Evolutionary conservation across 2,797 vertebrate genomes (phyloP), one percentile per base, ranked within the genome.

Genomic region (Pangasius sanitwongsei): DNA sequence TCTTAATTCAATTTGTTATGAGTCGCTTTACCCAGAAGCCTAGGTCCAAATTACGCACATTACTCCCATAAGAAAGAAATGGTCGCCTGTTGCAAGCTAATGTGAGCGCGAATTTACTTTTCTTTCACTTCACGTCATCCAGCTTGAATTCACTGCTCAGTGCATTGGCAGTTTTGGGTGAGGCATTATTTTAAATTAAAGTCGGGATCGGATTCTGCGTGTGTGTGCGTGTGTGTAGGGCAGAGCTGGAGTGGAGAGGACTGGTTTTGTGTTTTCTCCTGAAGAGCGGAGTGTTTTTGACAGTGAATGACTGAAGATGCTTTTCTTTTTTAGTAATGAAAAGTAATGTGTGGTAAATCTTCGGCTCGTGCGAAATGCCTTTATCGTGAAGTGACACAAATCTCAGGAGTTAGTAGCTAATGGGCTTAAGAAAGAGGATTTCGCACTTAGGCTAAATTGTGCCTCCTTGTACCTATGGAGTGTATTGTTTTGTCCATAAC

Each of bases 1-100:
- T 61, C 80, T 67, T 67, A 84, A 84, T 84, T 67, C 16, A n/a
- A 67, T 84, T 84, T 50, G 61, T 67, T 48, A 15, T 4, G 3
- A 8, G 59, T 83, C 16, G 6, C 23, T 83, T 44, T 63, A 61
- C 12, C 28, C 37, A 61, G 81, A 28, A 83, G 81, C 13, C 3
- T 28, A 16, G 13, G 15, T n/a, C 25, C 59, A 41, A 9, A 83
- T 83, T 16, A 44, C 2, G 18, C 59, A 6, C 37, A n/a, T 63
- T 65, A 83, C 37, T 16, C 23, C 5, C 25, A 8, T n/a, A n/a
- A 65, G 34, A 44, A 65, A 48, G 78, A 65, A 83, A 48, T 6
- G 6, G 81, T 7, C 37, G 13, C 25, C 80, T 59, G 37, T 83
- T 65, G 6, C 28, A 31, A 69, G 61, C 44, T 25, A 85, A 84